Evolutionary conservation across 2,113 vertebrate genomes (phyloP), one percentile per base, ranked within the genome.

Genomic region (Coptodon rendalli): DNA sequence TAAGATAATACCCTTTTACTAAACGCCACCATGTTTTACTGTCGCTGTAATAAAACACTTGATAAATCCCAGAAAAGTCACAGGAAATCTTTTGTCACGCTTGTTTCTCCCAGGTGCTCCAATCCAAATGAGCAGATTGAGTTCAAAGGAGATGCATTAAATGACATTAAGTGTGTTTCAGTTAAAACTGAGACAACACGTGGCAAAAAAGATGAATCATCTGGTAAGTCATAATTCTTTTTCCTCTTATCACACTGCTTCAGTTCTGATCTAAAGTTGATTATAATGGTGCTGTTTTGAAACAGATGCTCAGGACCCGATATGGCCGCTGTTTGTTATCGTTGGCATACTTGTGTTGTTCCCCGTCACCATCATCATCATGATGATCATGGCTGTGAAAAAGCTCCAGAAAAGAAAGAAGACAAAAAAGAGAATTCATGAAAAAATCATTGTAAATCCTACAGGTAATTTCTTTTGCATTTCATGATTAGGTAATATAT

Each of bases 71-170:
- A 80, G 24, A 68, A 73, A 53, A 50, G 29, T 78, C 31, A 79
- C 24, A 31, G 29, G 3, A 43, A 53, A n/a, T 36, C 3, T 12
- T 31, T 10, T 80, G 17, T n/a, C 6, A 5, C 1, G 6, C 59
- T 27, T 79, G 9, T 11, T 73, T 81, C 9, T 52, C 6, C 29
- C 82, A 96, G 96, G 54, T 97, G 96, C 82, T 87, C 87, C 6
- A 17, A 59, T 56, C 83, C 87, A 10, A 5, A 54, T 56, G 48
- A 94, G 4, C 0, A 29, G 1, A 84, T 95, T 8, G 48, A 76
- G 34, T 2, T 4, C 11, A 4, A n/a, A 1, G 96, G 95, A 38
- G 40, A 92, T 38, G 82, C 57, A 6, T 24, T 80, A 3, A 89
- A 13, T 66, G 95, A 97, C 91, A 91, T 63, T 6, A 66, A 14